Base-by-base conservation (phyloP, 2,797 vertebrate species). In the Ctenopoma kingsleyae region DNA sequence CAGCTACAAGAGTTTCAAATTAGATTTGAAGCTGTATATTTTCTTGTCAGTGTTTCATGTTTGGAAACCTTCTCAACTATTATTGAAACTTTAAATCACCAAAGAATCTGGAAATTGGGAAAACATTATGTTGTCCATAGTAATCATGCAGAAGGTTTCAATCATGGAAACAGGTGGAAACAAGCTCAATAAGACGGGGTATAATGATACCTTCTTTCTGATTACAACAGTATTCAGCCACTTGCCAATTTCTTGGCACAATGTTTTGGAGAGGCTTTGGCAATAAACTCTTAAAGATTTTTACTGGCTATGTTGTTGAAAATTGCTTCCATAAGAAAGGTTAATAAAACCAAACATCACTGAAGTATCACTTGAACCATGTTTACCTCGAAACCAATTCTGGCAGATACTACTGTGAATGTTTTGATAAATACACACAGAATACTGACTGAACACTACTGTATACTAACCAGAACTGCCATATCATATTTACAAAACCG, bases 241-340 rank as follows among this genome's bases (percentile, higher is more conserved):
- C 22, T 38, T 46, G 11, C 5, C 9, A 20, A 43, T 56, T 67
- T 51, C 59, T 43, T 56, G 22, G 12, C 47, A 51, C 22, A 68
- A 71, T 53, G 22, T 69, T 38, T 52, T 35, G n/a, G 25, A 70
- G 44, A 72, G 15, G 16, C 63, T 44, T 44, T 61, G 22, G 5
- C 47, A 67, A 80, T 67, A 36, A 75, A 50, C 25, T 11, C 25
- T 32, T 10, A 17, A 51, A 35, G 12, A 46, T 57, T 70, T 74
- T 57, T 60, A 65, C 13, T 65, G 47, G 3, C 22, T n/a, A 50
- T 58, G 22, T 54, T 58, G 22, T 56, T 82, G 36, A 65, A 55
- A 53, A 25, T 30, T 19, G 19, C 25, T 52, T 1, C 16, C n/a
- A 43, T 23, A 32, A 22, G 30, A 36, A 73, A 43, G 4, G 56